Evolutionary conservation across 2,113 vertebrate genomes (phyloP).

Genomic region (Caloenas nicobarica): DNA sequence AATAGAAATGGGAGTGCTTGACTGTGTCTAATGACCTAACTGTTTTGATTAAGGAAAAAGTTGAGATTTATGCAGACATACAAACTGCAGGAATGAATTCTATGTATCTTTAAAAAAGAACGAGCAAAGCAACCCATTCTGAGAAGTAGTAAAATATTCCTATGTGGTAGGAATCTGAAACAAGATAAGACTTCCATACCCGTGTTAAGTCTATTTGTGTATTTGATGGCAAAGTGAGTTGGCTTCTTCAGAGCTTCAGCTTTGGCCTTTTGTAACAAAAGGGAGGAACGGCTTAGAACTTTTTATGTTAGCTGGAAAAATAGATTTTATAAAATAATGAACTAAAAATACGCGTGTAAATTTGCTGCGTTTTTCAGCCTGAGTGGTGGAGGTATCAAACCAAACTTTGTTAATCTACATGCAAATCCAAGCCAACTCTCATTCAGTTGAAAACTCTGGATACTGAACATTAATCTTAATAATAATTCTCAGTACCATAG

Average conservation of each 20-base stretch:
- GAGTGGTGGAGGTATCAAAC: background rate
- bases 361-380: background rate
- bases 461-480: background rate
- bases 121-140: background rate
- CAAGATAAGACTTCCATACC: background rate
- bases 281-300: background rate
- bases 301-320: background rate
- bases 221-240: background rate
- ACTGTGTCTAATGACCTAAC: background rate
- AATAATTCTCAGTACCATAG: background rate
- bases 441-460: background rate
- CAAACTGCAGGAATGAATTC: background rate
- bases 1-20: background rate
- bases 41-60: background rate
- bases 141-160: background rate
- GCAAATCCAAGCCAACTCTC: background rate
- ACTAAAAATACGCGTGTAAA: background rate
- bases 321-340: background rate
- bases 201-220: background rate
- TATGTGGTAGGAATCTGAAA: background rate
- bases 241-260: background rate
- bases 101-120: background rate
- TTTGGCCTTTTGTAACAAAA: background rate
- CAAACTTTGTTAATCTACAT: background rate
- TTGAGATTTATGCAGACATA: background rate